Percentiles rank a stretch among this genome's conserved stretches.
phyloP scores from a whole-genome alignment of 2,113 vertebrate genomes.

The Larimichthys crocea region DNA sequence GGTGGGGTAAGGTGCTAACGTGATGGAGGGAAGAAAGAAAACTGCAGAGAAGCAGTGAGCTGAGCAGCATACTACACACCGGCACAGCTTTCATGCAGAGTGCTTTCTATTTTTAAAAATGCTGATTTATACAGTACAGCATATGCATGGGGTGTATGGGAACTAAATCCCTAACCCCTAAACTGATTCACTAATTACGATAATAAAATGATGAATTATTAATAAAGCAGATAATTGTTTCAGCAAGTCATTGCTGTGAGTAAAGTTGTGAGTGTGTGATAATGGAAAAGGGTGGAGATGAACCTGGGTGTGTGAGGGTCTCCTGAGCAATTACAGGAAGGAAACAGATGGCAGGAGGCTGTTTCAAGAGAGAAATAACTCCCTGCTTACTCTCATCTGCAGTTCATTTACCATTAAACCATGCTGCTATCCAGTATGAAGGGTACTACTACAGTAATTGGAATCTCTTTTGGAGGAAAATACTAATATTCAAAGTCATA shows the following conservation, averaged over 20 bases:
- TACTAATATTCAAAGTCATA: neutral
- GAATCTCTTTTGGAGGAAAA: neutral
- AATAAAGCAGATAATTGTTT: constrained; percentile 9
- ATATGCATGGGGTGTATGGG: neutral
- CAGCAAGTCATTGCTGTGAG: neutral
- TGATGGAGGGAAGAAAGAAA: neutral
- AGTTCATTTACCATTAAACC: neutral
- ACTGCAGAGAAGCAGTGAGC: neutral
- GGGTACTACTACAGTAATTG: neutral
- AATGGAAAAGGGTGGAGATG: neutral
- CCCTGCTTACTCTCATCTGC: neutral
- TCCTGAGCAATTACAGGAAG: constrained; percentile 11
- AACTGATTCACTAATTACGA: constrained; percentile 12
- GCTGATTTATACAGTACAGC: neutral
- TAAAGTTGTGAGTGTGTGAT: neutral
- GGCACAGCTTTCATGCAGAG: neutral
- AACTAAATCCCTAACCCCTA: constrained; percentile 11
- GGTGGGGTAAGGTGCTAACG: neutral
- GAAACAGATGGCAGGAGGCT: constrained; percentile 5
- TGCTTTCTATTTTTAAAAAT: neutral
- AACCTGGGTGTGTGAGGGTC: neutral
- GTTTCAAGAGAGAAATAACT: neutral
- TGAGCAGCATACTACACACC: too few relatives aligned
- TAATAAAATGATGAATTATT: neutral
- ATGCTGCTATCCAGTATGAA: neutral